These are phyloP conservation scores for Synergus laeviventris DNA, from an alignment of 2,888 invertebrate genomes.

Conservation along the genomic window DNA sequence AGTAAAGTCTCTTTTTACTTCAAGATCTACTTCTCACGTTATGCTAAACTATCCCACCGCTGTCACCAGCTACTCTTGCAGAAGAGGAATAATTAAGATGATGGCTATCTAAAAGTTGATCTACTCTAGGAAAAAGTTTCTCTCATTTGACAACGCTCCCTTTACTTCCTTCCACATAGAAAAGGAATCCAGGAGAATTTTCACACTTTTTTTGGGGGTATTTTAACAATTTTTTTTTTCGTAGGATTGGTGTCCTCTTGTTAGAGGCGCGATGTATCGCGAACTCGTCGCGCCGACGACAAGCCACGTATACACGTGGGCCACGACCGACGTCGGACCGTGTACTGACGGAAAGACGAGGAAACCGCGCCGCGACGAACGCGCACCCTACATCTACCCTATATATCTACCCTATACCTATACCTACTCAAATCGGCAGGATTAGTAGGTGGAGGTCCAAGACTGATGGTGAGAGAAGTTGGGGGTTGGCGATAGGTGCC, in stretches of 20 bases:
- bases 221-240: neutral
- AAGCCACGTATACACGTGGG: conserved; percentile 62
- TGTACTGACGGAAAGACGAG: conserved; percentile 69
- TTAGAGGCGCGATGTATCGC: conserved; percentile 44
- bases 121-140: neutral
- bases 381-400: conserved; percentile 63
- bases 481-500: neutral
- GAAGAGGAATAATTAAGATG: neutral
- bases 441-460: neutral
- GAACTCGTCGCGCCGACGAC: conserved; percentile 46
- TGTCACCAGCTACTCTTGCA: too few species aligned
- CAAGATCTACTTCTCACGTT: neutral
- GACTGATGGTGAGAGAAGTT: neutral
- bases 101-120: neutral
- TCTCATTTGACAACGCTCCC: neutral
- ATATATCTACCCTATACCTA: neutral
- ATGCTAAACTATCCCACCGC: neutral
- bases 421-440: neutral
- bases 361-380: conserved; percentile 64
- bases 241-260: neutral
- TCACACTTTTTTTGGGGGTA: too few species aligned
- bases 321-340: conserved; percentile 71
- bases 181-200: neutral
- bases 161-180: neutral
- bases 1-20: neutral